phyloP scores from a whole-genome alignment of 2,888 invertebrate genomes.

The Atethmia centrago region DNA sequence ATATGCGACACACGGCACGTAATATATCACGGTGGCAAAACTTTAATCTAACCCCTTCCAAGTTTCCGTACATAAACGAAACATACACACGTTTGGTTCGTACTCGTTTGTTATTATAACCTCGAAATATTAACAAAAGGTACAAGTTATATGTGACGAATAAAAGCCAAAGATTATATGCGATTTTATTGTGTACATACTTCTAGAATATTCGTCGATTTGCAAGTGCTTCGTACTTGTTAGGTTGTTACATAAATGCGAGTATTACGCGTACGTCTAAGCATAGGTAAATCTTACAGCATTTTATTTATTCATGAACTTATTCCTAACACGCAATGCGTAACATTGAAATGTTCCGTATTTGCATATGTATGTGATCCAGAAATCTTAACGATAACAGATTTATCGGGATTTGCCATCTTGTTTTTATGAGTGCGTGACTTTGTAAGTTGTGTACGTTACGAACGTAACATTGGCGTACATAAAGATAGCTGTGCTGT shows the following conservation, averaged over 20 bases:
- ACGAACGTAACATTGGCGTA: conserved; percentile 63
- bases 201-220: conserved; percentile 43
- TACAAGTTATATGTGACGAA: conserved; percentile 41
- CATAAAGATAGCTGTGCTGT: conserved; percentile 52
- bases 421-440: conserved; percentile 75
- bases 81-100: conserved; percentile 62
- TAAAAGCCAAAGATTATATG: conserved; percentile 46
- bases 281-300: conserved; percentile 61
- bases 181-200: conserved; percentile 56
- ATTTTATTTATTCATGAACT: conserved; percentile 72
- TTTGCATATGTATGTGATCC: conserved; percentile 78
- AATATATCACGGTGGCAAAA: conserved; percentile 80
- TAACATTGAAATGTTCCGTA: conserved; percentile 67
- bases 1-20: conserved; percentile 79
- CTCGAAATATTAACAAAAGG: conserved; percentile 53
- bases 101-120: conserved; percentile 56
- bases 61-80: conserved; percentile 61
- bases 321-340: conserved; percentile 74
- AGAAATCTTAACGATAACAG: conserved; percentile 78
- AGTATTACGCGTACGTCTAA: conserved; percentile 52
- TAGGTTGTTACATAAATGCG: conserved; percentile 54
- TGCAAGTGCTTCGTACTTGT: conserved; percentile 40
- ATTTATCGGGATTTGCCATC: conserved; percentile 77
- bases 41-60: conserved; percentile 75
- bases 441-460: conserved; percentile 65